phyloP scores from a whole-genome alignment of 2,797 vertebrate species.

The Sciurus carolinensis region DNA sequence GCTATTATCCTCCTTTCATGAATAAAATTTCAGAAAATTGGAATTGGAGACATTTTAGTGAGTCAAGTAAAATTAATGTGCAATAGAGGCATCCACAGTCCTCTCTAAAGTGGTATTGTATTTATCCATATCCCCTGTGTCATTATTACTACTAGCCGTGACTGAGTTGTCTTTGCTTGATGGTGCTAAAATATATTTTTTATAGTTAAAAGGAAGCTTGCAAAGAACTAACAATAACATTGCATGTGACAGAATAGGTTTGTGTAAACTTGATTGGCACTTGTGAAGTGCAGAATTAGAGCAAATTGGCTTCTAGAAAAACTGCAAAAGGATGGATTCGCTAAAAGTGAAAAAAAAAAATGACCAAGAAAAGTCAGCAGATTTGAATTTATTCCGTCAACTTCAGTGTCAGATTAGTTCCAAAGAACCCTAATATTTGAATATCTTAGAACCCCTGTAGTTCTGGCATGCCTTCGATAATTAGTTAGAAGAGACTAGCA shows the following conservation, averaged over 20 bases:
- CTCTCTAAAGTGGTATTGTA: background rate
- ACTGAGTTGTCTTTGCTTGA: background rate
- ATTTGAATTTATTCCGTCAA: background rate
- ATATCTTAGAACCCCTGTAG: background rate
- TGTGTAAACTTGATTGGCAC: background rate
- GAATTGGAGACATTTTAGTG: background rate
- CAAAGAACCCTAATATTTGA: background rate
- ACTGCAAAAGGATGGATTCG: background rate
- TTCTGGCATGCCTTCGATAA: background rate
- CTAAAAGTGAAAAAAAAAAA: background rate
- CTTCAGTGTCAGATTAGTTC: background rate
- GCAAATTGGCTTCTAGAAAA: conserved; percentile 15
- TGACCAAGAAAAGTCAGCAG: background rate
- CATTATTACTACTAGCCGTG: background rate
- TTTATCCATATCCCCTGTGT: too few relatives aligned
- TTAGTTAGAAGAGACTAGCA: background rate
- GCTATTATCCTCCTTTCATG: background rate
- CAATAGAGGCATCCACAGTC: background rate
- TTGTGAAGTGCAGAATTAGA: background rate
- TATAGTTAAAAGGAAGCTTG: background rate
- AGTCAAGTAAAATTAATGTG: background rate
- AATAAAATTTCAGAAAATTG: background rate
- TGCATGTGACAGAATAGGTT: background rate
- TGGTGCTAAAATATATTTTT: background rate
- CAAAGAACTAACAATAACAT: background rate